These are phyloP conservation scores for Trichacis sp. DNA, from an alignment of 2,888 invertebrate species.

Conservation along the genomic window DNA sequence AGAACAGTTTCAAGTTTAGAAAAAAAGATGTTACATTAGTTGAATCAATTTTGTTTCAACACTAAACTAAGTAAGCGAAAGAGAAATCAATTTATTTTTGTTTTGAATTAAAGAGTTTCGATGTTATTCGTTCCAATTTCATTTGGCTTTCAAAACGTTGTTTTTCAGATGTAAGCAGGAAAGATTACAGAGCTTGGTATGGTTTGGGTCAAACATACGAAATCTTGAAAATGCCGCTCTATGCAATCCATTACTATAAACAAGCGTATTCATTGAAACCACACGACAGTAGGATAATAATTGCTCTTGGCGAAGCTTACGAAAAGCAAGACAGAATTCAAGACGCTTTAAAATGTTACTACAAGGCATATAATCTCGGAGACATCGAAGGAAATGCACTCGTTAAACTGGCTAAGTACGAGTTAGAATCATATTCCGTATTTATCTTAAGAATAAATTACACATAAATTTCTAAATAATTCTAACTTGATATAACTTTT, in stretches of 20 bases:
- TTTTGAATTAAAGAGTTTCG: too few relatives aligned
- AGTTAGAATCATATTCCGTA: too few relatives aligned
- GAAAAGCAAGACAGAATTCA: conserved; percentile 92
- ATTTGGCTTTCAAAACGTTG: too few relatives aligned
- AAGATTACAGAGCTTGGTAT: conserved; percentile 98
- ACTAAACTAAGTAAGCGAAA: too few relatives aligned
- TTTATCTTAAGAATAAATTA: too few relatives aligned
- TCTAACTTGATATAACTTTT: too few relatives aligned
- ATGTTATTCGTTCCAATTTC: too few relatives aligned
- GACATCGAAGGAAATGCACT: conserved; percentile 97
- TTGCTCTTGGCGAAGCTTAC: conserved; percentile 96
- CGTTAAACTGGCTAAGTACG: conserved; percentile 90
- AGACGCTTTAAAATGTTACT: conserved; percentile 97
- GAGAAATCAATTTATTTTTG: too few relatives aligned
- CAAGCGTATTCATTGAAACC: conserved; percentile 91
- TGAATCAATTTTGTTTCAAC: too few relatives aligned
- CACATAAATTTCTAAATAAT: too few relatives aligned
- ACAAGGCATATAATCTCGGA: conserved; percentile 94
- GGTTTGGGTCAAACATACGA: conserved; percentile 99
- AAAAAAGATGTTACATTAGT: too few relatives aligned
- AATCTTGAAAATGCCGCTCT: conserved; percentile 95
- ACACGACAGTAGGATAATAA: conserved; percentile 95
- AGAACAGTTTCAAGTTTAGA: too few relatives aligned
- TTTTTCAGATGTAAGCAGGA: conserved; percentile 80
- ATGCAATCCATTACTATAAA: conserved; percentile 96